Conservation (phyloP, 1,140 invertebrate genomes). For the Sipha flava region DNA sequence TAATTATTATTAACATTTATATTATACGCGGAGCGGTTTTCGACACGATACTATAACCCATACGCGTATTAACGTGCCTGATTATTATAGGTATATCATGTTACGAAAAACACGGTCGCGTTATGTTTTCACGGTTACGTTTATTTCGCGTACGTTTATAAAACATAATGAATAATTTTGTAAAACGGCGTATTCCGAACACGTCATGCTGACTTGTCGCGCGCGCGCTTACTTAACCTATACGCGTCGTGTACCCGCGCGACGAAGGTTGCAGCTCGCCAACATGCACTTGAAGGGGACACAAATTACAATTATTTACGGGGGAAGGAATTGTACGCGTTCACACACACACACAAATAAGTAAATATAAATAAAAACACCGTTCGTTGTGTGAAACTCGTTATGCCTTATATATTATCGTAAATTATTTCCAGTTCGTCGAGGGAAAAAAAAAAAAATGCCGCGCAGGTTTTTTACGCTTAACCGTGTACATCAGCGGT, state of each 20-base stretch:
- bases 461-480: not conserved
- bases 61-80: too few species aligned
- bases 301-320: not conserved
- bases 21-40: too few species aligned
- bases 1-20: too few species aligned
- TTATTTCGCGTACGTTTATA: too few species aligned
- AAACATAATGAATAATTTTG: not conserved
- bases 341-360: too few species aligned
- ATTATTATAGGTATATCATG: too few species aligned
- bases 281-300: too few species aligned
- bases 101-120: too few species aligned
- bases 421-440: not conserved
- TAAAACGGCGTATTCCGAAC: not conserved
- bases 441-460: not conserved
- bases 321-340: too few species aligned
- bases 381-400: not conserved
- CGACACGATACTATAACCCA: too few species aligned
- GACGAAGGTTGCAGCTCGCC: not conserved
- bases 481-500: not conserved
- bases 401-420: not conserved
- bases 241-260: not conserved
- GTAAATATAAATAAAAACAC: not conserved
- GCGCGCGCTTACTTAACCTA: too few species aligned
- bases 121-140: too few species aligned
- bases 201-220: not conserved